phyloP scores from a whole-genome alignment of 2,113 vertebrate species.

The Eclectus roratus region DNA sequence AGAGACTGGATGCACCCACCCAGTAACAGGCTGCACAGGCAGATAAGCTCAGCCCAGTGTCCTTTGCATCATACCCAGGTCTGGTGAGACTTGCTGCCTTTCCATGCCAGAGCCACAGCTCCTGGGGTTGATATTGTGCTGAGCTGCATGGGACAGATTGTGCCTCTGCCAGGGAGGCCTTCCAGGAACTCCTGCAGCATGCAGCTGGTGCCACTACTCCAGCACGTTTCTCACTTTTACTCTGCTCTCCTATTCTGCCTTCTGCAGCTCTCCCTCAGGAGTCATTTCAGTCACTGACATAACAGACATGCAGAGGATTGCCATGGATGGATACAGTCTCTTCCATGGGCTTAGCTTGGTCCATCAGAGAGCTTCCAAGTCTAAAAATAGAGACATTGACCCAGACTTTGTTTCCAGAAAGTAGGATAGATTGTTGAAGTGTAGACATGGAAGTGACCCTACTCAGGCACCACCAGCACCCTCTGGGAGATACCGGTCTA shows the following conservation, averaged over 20 bases:
- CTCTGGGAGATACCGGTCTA: not conserved
- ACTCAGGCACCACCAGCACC: not conserved
- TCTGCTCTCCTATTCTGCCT: not conserved
- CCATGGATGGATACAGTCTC: not conserved
- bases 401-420: not conserved
- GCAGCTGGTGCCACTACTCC: not conserved
- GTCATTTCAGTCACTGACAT: not conserved
- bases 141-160: not conserved
- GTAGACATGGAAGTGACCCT: not conserved
- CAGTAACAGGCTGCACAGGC: not conserved
- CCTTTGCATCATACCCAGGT: not conserved
- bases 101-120: not conserved
- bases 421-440: not conserved
- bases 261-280: not conserved
- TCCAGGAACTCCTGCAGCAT: not conserved
- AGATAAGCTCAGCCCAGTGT: not conserved
- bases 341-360: not conserved
- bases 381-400: not conserved
- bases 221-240: not conserved
- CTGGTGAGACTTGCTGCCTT: not conserved
- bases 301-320: not conserved
- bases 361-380: not conserved
- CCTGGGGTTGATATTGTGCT: not conserved
- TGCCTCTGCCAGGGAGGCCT: not conserved
- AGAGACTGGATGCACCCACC: not conserved